A percentile compares a stretch with the other conserved stretches of the same genome.
Conservation (phyloP, 2,797 vertebrate genomes). For the Pangasius sanitwongsei region DNA sequence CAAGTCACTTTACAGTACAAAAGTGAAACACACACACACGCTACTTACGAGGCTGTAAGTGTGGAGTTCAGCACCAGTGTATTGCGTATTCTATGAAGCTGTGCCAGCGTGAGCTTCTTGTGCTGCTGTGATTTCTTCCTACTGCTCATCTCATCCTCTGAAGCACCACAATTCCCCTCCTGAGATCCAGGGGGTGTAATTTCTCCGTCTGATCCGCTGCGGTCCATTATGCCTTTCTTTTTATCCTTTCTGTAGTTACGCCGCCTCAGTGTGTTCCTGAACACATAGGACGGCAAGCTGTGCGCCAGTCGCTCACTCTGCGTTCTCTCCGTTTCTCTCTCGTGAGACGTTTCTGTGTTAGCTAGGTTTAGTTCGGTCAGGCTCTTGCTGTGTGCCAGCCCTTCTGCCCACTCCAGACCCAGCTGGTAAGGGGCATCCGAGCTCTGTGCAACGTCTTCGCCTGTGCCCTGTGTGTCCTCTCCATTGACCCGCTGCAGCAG, state of each 20-base stretch:
- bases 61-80: slow-evolving; percentile 95
- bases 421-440: neutral
- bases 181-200: slow-evolving; percentile 15
- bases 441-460: neutral
- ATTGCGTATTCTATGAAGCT: slow-evolving; percentile 91
- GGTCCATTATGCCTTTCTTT: slow-evolving; percentile 46
- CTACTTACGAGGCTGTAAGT: slow-evolving; percentile 93
- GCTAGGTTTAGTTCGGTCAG: slow-evolving; percentile 75
- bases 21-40: neutral
- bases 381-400: slow-evolving; percentile 80
- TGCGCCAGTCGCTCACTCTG: slow-evolving; percentile 51
- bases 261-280: slow-evolving; percentile 61
- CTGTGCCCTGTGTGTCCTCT: neutral
- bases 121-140: slow-evolving; percentile 73
- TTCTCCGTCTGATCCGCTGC: slow-evolving; percentile 64
- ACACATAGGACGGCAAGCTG: slow-evolving; percentile 60
- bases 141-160: slow-evolving; percentile 45
- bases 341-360: slow-evolving; percentile 40
- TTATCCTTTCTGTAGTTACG: neutral
- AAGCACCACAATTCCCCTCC: slow-evolving; percentile 25
- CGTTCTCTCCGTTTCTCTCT: slow-evolving; percentile 35
- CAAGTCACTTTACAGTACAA: neutral
- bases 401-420: slow-evolving; percentile 9
- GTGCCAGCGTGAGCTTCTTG: slow-evolving; percentile 78
- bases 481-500: slow-evolving; percentile 77